Evolutionary conservation across 2,888 invertebrate species (phyloP), one percentile per base, ranked within the genome.

Genomic region (Blomia tropicalis): DNA sequence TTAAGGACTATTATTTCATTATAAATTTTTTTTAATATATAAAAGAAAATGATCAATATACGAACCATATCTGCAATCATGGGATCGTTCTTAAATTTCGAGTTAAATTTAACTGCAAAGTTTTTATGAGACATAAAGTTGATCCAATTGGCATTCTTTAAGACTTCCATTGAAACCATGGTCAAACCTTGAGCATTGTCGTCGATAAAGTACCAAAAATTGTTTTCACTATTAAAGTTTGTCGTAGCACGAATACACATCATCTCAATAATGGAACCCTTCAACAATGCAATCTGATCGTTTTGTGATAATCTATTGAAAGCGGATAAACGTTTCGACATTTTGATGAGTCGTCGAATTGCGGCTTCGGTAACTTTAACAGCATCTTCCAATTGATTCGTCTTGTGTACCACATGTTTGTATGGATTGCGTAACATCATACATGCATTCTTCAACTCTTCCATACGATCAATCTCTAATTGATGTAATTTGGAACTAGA

Each of bases 281-380:
- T 92, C 7, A 92, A 74, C 14, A 90, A 76, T 23, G 83, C 81
- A 60, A 89, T 82, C 76, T 95, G 93, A 74, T 95, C 93, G 69
- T 88, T 89, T 71, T 92, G 89, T 71, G 89, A 88, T 81, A 96
- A 84, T 70, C 84, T 85, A 72, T 87, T 86, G 75, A 96, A 96
- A 2, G 88, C 87, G 71, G 72, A 74, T 58, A 81, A 73, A 66
- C 76, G 74, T 68, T 81, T 81, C 14, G 79, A 77, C 76, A 80
- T 80, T 70, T 78, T 77, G 63, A 81, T 80, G 29, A 80, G 72
- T 60, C 93, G 79, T 65, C 91, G 77, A 67, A 96, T 91, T 2
- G 91, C 91, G 61, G 91, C 82, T 2, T 93, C 91, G 0, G 90
- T 90, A 69, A 92, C 77, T 78, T 90, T 90, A 67, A 90, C 86